phyloP scores from a whole-genome alignment of 2,113 vertebrate genomes.

The Malurus melanocephalus region DNA sequence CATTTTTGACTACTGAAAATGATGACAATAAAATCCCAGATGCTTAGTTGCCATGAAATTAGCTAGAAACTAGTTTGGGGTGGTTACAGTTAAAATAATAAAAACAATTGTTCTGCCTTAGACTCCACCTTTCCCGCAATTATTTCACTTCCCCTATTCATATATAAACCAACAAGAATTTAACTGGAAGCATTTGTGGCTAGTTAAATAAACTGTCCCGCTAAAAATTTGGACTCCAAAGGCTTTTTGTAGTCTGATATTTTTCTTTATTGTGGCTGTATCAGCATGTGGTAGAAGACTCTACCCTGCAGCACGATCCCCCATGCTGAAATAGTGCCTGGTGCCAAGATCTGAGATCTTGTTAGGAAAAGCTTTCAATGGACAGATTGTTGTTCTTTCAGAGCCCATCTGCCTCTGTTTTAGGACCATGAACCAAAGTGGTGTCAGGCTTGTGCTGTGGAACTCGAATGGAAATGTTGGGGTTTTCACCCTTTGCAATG shows the following conservation, averaged over 20 bases:
- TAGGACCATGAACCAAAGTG: slow-evolving; percentile 36
- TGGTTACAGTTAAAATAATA: not conserved
- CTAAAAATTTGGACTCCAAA: not conserved
- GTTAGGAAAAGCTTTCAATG: slow-evolving; percentile 43
- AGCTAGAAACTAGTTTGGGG: not conserved
- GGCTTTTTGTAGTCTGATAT: not conserved
- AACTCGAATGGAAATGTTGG: not conserved
- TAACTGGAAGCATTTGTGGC: not conserved
- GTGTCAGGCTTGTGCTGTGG: slow-evolving; percentile 5
- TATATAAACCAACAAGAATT: not conserved
- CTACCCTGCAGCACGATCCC: not conserved
- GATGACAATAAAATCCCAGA: slow-evolving; percentile 3
- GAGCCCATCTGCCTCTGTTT: slow-evolving; percentile 40
- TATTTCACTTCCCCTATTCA: not conserved
- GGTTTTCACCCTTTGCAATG: slow-evolving; percentile 22
- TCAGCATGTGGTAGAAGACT: not conserved
- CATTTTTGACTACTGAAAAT: not conserved
- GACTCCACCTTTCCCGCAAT: not conserved
- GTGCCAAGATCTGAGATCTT: slow-evolving; percentile 38
- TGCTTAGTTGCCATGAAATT: not conserved
- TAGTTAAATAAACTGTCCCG: not conserved
- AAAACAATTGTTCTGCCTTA: not conserved
- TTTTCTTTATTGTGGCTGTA: not conserved
- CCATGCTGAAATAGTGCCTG: not conserved
- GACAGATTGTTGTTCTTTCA: slow-evolving; percentile 28